Percentiles rank a stretch among this genome's conserved stretches.
Conservation (phyloP, 2,888 invertebrate species). For the Himalopsyche japonica region DNA sequence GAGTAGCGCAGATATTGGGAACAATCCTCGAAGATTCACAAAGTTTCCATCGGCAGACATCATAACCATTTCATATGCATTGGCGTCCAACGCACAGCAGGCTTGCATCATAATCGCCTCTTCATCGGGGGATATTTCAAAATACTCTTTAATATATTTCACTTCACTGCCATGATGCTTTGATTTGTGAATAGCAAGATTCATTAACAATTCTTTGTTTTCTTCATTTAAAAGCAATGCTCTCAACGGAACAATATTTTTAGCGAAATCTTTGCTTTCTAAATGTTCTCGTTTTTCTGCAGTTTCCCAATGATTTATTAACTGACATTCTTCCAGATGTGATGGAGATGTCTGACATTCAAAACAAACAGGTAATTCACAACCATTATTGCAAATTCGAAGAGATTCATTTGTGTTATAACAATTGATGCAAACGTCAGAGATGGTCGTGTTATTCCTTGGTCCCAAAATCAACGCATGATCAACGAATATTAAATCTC, state of each 20-base stretch:
- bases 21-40: conserved; percentile 65
- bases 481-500: conserved; percentile 74
- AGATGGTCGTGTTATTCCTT: conserved; percentile 55
- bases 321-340: conserved; percentile 68
- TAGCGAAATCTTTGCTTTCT: conserved; percentile 50
- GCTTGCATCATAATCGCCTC: conserved; percentile 62
- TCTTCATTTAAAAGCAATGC: conserved; percentile 52
- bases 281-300: conserved; percentile 54
- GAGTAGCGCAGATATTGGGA: conserved; percentile 68
- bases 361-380: conserved; percentile 73
- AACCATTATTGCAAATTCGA: conserved; percentile 63
- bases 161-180: conserved; percentile 64
- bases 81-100: conserved; percentile 67
- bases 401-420: conserved; percentile 55
- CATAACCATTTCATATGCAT: conserved; percentile 67
- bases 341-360: conserved; percentile 62
- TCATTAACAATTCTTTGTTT: conserved; percentile 57
- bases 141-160: conserved; percentile 55
- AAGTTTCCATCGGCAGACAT: conserved; percentile 53
- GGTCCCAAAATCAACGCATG: conserved; percentile 72
- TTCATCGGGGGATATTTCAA: conserved; percentile 60
- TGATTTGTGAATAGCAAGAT: conserved; percentile 59
- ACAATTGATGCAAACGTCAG: conserved; percentile 69
- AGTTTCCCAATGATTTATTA: conserved; percentile 63
- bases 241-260: conserved; percentile 52